Evolutionary conservation across 2,113 vertebrate genomes (phyloP).

Genomic region (Seriola rivoliana): DNA sequence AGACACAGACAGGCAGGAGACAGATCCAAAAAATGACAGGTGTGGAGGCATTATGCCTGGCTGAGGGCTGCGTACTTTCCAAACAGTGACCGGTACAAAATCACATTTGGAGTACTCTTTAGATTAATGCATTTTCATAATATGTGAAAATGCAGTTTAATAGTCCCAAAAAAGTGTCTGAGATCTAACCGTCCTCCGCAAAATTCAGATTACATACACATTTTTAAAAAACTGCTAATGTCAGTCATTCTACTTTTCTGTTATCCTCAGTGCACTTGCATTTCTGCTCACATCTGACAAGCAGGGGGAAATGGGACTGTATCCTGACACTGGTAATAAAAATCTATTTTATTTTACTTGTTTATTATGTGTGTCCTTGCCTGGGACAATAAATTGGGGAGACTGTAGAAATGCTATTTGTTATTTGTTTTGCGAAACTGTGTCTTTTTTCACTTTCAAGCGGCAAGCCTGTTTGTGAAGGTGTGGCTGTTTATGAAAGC

Average conservation of each 20-base stretch:
- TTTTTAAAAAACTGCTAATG: not conserved
- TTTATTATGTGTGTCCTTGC: slow-evolving; percentile 53
- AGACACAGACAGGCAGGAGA: slow-evolving; percentile 58
- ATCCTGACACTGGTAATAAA: slow-evolving; percentile 50
- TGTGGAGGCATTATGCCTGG: slow-evolving; percentile 22
- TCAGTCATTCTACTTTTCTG: not conserved
- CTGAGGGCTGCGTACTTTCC: slow-evolving; percentile 13
- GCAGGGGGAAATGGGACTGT: not conserved
- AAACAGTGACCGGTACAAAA: not conserved
- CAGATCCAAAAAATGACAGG: slow-evolving; percentile 57
- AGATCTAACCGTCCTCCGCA: not conserved
- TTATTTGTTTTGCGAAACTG: slow-evolving; percentile 61
- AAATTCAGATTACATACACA: not conserved
- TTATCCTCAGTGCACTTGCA: not conserved
- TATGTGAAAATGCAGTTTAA: not conserved
- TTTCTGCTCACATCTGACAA: slow-evolving; percentile 18
- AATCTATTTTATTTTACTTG: slow-evolving; percentile 49
- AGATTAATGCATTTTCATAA: not conserved
- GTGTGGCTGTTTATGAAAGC: slow-evolving; percentile 67
- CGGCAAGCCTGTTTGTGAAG: slow-evolving; percentile 24
- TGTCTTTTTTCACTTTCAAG: slow-evolving; percentile 23
- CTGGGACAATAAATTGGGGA: slow-evolving; percentile 34
- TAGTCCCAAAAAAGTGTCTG: no score
- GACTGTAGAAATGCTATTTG: slow-evolving; percentile 42
- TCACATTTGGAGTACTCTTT: not conserved